Conservation (phyloP, 2,113 vertebrate genomes). For the Excalfactoria chinensis region DNA sequence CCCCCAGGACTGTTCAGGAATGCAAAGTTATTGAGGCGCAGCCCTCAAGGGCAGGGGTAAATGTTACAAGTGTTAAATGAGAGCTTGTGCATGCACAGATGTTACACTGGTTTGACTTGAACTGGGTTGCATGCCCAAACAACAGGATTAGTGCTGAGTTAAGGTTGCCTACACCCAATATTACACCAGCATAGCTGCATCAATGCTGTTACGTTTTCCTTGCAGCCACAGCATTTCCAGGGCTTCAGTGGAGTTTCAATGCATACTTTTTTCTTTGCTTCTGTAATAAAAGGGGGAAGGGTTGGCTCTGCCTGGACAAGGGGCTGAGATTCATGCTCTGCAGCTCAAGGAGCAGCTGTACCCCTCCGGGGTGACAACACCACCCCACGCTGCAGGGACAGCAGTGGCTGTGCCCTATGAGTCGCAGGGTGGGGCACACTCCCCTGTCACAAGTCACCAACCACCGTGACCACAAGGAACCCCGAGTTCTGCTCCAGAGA, state of each 20-base stretch:
- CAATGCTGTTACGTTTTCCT: not conserved
- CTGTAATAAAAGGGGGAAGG: not conserved
- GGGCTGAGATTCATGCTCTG: accelerated
- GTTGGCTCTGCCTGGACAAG: accelerated
- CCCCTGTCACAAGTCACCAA: accelerated
- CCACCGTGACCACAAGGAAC: accelerated
- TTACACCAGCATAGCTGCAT: not conserved
- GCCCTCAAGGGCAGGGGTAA: not conserved
- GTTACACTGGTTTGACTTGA: slow-evolving; percentile 54
- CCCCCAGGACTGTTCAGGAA: not conserved
- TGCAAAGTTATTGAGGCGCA: not conserved
- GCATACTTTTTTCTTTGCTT: not conserved
- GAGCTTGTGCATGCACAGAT: not conserved
- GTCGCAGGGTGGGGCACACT: not conserved
- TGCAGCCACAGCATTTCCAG: accelerated
- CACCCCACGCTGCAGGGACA: accelerated
- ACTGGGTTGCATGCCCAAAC: not conserved
- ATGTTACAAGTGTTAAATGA: not conserved
- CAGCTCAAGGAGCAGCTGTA: accelerated
- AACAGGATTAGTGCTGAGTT: not conserved
- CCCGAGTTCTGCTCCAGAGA: accelerated
- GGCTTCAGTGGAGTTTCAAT: accelerated
- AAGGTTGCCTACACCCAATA: not conserved
- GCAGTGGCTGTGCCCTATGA: accelerated
- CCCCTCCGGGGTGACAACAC: not conserved